phyloP scores from a whole-genome alignment of 2,797 vertebrate genomes.

The Momotus momota region DNA sequence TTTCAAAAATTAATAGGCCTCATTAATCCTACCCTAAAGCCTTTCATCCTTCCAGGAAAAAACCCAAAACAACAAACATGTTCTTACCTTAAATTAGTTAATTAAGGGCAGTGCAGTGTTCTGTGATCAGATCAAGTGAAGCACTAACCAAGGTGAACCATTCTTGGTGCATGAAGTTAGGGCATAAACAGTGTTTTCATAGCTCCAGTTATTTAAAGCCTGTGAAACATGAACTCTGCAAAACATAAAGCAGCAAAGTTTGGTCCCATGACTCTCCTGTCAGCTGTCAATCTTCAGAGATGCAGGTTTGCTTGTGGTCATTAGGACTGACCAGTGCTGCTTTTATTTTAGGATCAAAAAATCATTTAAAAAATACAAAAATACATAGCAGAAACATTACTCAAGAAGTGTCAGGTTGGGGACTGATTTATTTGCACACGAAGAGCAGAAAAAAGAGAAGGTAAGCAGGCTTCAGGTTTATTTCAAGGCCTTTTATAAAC shows the following conservation, averaged over 20 bases:
- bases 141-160: not conserved
- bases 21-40: conserved; percentile 29
- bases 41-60: conserved; percentile 18
- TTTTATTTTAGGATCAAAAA: not conserved
- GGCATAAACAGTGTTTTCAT: not conserved
- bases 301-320: not conserved
- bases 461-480: not conserved
- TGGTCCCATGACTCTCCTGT: not conserved
- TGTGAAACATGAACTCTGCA: not conserved
- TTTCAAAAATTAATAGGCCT: conserved; percentile 21
- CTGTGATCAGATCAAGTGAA: not conserved
- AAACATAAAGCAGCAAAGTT: not conserved
- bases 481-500: not conserved
- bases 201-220: not conserved
- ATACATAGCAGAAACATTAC: not conserved
- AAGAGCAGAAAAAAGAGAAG: not conserved
- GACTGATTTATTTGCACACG: not conserved
- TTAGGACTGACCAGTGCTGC: not conserved
- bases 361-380: not conserved
- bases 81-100: conserved; percentile 48
- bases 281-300: not conserved
- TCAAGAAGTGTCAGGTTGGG: not conserved
- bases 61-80: not conserved
- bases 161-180: not conserved
- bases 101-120: not conserved